These are phyloP conservation scores for Limnephilus rhombicus DNA, from an alignment of 2,888 invertebrate species.

Conservation along the genomic window DNA sequence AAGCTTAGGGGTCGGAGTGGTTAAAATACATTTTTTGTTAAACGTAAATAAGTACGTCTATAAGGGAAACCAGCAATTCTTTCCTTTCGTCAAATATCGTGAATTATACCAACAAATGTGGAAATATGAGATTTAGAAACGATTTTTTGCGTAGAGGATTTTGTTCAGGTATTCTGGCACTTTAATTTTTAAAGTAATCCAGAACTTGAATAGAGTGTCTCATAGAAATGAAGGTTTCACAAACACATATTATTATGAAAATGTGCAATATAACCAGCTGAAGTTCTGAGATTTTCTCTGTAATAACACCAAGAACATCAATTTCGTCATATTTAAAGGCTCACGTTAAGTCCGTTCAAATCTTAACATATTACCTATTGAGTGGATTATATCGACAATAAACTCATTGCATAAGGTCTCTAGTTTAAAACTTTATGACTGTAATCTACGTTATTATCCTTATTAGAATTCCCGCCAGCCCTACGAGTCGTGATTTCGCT, in stretches of 20 bases:
- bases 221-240: not conserved
- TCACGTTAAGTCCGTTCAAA: not conserved
- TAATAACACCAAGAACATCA: not conserved
- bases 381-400: not conserved
- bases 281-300: not conserved
- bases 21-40: not conserved
- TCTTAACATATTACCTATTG: not conserved
- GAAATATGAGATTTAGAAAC: not conserved
- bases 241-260: not conserved
- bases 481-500: constrained; percentile 58
- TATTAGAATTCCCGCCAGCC: constrained; percentile 27
- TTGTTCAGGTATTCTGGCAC: not conserved
- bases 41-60: no score
- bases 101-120: not conserved
- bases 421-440: constrained; percentile 23
- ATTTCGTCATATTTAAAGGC: not conserved
- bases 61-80: not conserved
- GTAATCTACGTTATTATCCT: constrained; percentile 19
- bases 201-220: not conserved
- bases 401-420: not conserved
- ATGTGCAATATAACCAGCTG: no score
- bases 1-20: no score
- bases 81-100: not conserved
- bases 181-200: not conserved
- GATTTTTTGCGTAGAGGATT: not conserved